A percentile compares a stretch with the other conserved stretches of the same genome.
These are phyloP conservation scores for Fistularia commersonii DNA, from an alignment of 2,797 vertebrate species.

Conservation along the genomic window DNA sequence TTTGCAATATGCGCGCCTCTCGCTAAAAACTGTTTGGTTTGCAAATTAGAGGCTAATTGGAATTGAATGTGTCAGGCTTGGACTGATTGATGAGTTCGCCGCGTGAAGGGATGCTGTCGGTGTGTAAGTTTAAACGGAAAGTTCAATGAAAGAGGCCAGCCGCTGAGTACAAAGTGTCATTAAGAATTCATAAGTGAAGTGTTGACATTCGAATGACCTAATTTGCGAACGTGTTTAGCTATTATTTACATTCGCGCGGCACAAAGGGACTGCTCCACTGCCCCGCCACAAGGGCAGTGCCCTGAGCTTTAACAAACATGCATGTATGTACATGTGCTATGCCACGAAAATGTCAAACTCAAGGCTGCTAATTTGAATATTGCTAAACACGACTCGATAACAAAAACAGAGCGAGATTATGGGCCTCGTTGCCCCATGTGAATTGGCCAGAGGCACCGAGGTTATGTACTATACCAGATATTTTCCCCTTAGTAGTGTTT, in stretches of 20 bases:
- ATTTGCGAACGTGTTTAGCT: constrained; percentile 67
- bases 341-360: constrained; percentile 73
- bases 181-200: constrained; percentile 78
- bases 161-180: constrained; percentile 66
- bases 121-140: constrained; percentile 6
- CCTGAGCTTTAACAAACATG: constrained; percentile 67
- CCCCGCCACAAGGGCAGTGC: constrained; percentile 66
- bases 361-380: constrained; percentile 80
- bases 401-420: constrained; percentile 58
- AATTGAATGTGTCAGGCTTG: constrained; percentile 52
- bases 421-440: constrained; percentile 56
- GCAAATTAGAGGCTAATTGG: constrained; percentile 64
- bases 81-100: constrained; percentile 57
- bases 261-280: constrained; percentile 59
- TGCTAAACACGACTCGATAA: constrained; percentile 71
- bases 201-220: constrained; percentile 73
- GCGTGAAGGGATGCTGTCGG: constrained; percentile 25
- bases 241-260: constrained; percentile 75
- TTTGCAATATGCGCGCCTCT: constrained; percentile 51
- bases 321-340: constrained; percentile 65
- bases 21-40: constrained; percentile 51
- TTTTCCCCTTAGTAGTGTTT: constrained; percentile 45
- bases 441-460: constrained; percentile 53
- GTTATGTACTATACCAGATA: constrained; percentile 46
- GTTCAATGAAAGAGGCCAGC: constrained; percentile 46